phyloP scores from a whole-genome alignment of 2,113 vertebrate species.

The Pachyramphus minor region DNA sequence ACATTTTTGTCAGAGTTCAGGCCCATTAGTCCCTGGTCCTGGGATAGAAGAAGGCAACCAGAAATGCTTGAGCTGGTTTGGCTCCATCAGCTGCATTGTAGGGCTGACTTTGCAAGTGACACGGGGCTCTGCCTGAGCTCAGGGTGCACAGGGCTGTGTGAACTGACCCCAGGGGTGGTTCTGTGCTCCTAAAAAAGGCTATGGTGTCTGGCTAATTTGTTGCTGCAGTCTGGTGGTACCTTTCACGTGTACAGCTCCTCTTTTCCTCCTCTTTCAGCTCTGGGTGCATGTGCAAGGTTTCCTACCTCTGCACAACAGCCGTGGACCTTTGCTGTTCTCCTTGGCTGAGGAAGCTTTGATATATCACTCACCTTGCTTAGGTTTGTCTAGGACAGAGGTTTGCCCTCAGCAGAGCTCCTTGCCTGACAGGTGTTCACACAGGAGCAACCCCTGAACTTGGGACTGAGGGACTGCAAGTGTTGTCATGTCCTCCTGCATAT shows the following conservation, averaged over 20 bases:
- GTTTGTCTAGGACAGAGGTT: neutral
- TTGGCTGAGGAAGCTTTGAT: neutral
- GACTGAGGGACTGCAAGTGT: rapidly evolving
- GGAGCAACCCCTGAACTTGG: neutral
- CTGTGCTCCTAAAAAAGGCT: neutral
- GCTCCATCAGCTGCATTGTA: neutral
- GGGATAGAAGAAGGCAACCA: neutral
- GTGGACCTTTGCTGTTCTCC: neutral
- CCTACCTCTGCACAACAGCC: neutral
- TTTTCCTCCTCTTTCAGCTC: neutral
- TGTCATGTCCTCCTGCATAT: neutral
- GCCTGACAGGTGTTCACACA: neutral
- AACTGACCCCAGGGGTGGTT: neutral
- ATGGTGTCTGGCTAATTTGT: neutral
- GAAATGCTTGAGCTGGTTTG: neutral
- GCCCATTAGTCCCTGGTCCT: neutral
- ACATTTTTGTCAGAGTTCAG: neutral
- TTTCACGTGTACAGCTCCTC: rapidly evolving
- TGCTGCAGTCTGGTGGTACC: neutral
- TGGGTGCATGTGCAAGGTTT: neutral
- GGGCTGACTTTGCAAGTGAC: neutral
- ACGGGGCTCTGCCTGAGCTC: neutral
- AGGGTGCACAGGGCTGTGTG: neutral
- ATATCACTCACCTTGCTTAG: neutral
- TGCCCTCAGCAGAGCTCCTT: neutral